Evolutionary conservation across 1,140 invertebrate genomes (phyloP).

Genomic region (Drosophila ficusphila): DNA sequence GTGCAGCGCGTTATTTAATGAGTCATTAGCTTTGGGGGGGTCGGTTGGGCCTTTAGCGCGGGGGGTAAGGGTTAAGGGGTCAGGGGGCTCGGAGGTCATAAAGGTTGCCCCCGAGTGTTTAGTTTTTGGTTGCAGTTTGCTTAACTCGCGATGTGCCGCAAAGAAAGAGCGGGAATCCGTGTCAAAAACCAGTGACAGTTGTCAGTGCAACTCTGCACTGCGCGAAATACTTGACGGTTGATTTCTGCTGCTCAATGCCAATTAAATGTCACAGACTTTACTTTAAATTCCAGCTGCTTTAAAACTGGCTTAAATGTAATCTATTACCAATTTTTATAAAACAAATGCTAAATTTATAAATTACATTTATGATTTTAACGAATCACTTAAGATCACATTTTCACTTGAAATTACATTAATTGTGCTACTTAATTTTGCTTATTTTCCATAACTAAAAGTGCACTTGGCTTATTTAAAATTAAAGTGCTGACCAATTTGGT

Average conservation of each 20-base stretch:
- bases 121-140: constrained; percentile 40
- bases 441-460: no score
- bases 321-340: no score
- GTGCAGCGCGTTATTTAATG: constrained; percentile 72
- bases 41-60: neutral
- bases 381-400: no score
- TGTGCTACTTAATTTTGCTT: no score
- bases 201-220: constrained; percentile 43
- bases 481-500: neutral
- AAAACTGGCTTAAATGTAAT: no score
- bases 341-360: no score
- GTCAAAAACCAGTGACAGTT: constrained; percentile 75
- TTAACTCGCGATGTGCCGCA: constrained; percentile 12
- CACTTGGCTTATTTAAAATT: no score
- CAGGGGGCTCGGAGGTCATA: constrained; percentile 20
- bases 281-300: no score
- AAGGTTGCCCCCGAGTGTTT: constrained; percentile 52
- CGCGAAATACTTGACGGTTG: neutral
- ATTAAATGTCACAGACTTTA: no score
- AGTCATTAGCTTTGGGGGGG: constrained; percentile 61
- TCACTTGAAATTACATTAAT: no score
- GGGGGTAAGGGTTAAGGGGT: neutral
- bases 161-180: constrained; percentile 39
- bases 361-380: no score
- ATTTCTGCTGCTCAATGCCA: no score